Evolutionary conservation across 2,888 invertebrate species (phyloP).

Genomic region (Euproctis similis): DNA sequence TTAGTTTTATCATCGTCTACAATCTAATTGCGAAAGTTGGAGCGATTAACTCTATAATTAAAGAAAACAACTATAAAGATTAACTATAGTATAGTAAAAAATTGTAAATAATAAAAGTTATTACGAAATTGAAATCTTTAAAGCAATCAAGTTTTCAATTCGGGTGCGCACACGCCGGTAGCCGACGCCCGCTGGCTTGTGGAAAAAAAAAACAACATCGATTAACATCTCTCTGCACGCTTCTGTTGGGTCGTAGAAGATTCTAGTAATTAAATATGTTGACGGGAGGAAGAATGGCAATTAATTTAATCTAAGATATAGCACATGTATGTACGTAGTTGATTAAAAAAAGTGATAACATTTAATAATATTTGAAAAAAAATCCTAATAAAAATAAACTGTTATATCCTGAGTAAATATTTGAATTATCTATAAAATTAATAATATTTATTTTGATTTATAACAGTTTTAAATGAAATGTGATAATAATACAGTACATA

Average conservation of each 20-base stretch:
- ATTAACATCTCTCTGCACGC: conserved; percentile 28
- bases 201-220: conserved; percentile 19
- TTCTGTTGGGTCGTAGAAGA: conserved; percentile 13
- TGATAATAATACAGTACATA: no score
- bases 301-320: not conserved
- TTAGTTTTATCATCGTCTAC: no score
- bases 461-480: no score
- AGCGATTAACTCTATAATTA: no score
- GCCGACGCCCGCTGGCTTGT: conserved; percentile 18
- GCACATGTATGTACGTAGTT: not conserved
- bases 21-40: no score
- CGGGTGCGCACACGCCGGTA: conserved; percentile 24
- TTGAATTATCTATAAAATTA: no score
- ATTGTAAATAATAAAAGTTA: conserved; percentile 15
- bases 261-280: conserved; percentile 16
- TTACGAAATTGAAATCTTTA: conserved; percentile 27
- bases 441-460: no score
- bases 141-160: conserved; percentile 43
- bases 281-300: conserved; percentile 6
- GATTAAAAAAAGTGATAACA: no score
- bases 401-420: no score
- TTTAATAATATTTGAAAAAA: no score
- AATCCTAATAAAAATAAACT: no score
- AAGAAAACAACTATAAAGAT: not conserved
- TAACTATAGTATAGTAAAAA: conserved; percentile 5